A percentile compares a stretch with the other conserved stretches of the same genome.
Conservation (phyloP, 2,888 invertebrate genomes). For the Eilema sororculum region DNA sequence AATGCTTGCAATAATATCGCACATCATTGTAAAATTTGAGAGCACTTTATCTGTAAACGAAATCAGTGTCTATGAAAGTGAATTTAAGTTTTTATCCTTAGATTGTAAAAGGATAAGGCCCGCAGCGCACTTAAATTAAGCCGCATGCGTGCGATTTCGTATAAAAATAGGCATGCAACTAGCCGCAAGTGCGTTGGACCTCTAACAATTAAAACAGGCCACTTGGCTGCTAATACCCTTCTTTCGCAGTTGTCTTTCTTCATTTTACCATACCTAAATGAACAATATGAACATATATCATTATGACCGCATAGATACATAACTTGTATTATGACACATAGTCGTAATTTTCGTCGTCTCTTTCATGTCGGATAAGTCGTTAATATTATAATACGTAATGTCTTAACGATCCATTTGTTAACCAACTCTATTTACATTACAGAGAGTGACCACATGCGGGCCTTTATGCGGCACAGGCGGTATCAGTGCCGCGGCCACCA, state of each 20-base stretch:
- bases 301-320: not conserved
- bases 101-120: not conserved
- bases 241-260: not conserved
- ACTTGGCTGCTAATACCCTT: not conserved
- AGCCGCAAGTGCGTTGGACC: not conserved
- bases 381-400: not conserved
- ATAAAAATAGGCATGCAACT: too few relatives aligned
- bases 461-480: slow-evolving; percentile 73
- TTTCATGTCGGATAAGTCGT: not conserved
- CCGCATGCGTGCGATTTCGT: too few relatives aligned
- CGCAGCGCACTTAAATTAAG: too few relatives aligned
- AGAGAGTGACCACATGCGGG: slow-evolving; percentile 82
- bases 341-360: slow-evolving; percentile 1
- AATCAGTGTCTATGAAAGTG: too few relatives aligned
- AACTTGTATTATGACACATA: not conserved
- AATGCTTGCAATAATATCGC: slow-evolving; percentile 13
- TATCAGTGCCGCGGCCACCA: slow-evolving; percentile 62
- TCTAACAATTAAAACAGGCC: not conserved
- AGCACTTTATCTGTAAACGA: too few relatives aligned
- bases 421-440: slow-evolving; percentile 50
- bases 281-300: not conserved
- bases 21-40: not conserved
- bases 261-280: not conserved
- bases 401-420: not conserved
- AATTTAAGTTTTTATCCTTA: not conserved